Conservation (phyloP, 2,797 vertebrate genomes). For the Manis javanica region DNA sequence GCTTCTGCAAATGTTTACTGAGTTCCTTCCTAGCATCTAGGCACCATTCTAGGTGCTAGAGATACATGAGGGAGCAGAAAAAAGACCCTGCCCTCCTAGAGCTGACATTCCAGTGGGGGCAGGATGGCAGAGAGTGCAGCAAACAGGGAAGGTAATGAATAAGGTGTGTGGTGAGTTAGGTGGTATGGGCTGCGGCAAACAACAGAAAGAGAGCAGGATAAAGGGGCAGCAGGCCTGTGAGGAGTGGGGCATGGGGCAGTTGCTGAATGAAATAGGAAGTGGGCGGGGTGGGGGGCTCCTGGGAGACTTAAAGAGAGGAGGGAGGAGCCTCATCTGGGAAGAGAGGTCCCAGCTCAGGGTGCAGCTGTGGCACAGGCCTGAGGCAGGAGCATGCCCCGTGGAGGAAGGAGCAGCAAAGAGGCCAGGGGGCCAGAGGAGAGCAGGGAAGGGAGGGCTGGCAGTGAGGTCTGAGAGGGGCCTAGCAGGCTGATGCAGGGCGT, state of each 20-base stretch:
- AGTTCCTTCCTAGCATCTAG: background rate
- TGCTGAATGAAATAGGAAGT: background rate
- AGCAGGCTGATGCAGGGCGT: background rate
- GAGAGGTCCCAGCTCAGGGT: background rate
- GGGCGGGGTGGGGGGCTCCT: background rate
- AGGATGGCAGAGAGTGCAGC: background rate
- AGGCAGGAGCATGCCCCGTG: background rate
- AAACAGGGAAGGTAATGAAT: background rate
- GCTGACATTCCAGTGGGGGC: background rate
- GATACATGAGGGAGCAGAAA: background rate
- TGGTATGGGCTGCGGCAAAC: background rate
- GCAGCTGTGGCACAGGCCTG: background rate
- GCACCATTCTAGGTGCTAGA: background rate
- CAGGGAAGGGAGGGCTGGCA: background rate
- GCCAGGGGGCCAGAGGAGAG: background rate
- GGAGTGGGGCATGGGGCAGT: background rate
- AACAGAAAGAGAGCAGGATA: background rate
- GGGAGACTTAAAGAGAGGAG: background rate
- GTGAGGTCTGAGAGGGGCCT: background rate
- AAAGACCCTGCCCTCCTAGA: background rate
- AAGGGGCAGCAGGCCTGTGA: background rate
- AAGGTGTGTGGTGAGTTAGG: background rate
- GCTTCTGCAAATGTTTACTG: background rate
- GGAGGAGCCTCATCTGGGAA: background rate
- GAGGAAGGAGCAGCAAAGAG: no score